phyloP scores from a whole-genome alignment of 2,113 vertebrate genomes.

The Helogale parvula region DNA sequence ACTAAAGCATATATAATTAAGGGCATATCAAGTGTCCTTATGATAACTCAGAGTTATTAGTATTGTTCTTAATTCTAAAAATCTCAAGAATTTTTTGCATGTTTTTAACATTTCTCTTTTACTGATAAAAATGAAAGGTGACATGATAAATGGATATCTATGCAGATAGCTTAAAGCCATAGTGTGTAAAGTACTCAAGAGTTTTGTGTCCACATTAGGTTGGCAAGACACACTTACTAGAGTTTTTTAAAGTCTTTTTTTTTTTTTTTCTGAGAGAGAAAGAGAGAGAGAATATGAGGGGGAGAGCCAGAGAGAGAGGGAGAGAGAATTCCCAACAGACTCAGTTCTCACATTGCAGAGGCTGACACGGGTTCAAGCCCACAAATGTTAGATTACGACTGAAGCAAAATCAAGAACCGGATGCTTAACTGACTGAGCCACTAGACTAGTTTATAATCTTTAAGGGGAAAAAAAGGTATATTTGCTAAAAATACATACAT shows the following conservation, averaged over 20 bases:
- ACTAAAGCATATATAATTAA: neutral
- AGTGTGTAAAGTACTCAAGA: neutral
- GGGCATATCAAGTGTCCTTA: neutral
- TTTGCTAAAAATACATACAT: neutral
- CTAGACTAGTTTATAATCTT: neutral
- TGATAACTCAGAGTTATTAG: neutral
- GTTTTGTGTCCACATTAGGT: neutral
- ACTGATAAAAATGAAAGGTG: neutral
- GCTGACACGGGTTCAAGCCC: too few species aligned
- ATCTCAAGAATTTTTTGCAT: neutral
- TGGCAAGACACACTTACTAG: neutral
- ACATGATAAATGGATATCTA: neutral
- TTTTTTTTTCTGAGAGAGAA: too few species aligned
- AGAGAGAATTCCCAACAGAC: too few species aligned
- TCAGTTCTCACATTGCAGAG: too few species aligned
- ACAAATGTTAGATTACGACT: too few species aligned
- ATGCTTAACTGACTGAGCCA: too few species aligned
- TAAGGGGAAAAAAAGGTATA: neutral
- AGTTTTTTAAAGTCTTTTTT: neutral
- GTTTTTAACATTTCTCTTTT: neutral
- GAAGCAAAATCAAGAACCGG: too few species aligned
- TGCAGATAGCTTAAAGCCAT: neutral
- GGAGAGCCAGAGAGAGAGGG: too few species aligned
- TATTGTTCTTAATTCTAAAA: neutral
- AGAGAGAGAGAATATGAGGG: too few species aligned